Conservation (phyloP, 2,797 vertebrate genomes). For the Falco novaeseelandiae region DNA sequence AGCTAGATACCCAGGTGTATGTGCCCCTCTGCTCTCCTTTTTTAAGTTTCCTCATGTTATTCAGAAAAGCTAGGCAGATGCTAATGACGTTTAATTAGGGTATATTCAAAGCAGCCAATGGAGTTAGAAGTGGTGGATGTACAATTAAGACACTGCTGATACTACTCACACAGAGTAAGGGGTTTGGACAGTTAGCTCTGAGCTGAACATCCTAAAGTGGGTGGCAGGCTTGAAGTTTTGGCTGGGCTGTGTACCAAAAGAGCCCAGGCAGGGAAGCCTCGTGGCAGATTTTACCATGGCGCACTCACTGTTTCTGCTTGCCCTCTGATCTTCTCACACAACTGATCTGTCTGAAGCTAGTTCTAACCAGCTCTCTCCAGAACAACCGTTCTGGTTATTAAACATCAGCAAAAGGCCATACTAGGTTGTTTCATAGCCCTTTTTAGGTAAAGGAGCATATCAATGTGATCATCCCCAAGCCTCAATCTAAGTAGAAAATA, state of each 20-base stretch:
- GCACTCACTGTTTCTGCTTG: background rate
- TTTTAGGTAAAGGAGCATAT: constrained; percentile 30
- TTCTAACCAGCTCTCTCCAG: background rate
- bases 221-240: background rate
- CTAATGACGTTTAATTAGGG: background rate
- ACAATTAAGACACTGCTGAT: background rate
- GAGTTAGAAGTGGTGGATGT: background rate
- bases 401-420: background rate
- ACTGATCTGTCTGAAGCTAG: background rate
- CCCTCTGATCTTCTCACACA: background rate
- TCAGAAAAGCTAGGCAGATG: background rate
- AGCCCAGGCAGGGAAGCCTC: background rate
- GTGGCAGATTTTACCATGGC: background rate
- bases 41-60: background rate
- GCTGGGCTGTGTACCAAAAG: background rate
- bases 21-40: background rate
- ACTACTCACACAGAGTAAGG: background rate
- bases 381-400: background rate
- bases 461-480: constrained; percentile 32
- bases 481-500: constrained; percentile 4
- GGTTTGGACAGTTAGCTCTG: background rate
- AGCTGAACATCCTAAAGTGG: background rate
- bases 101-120: background rate
- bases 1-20: background rate
- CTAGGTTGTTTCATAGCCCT: background rate